Evolutionary conservation across 2,797 vertebrate genomes (phyloP).

Genomic region (Clarias platycephalus): DNA sequence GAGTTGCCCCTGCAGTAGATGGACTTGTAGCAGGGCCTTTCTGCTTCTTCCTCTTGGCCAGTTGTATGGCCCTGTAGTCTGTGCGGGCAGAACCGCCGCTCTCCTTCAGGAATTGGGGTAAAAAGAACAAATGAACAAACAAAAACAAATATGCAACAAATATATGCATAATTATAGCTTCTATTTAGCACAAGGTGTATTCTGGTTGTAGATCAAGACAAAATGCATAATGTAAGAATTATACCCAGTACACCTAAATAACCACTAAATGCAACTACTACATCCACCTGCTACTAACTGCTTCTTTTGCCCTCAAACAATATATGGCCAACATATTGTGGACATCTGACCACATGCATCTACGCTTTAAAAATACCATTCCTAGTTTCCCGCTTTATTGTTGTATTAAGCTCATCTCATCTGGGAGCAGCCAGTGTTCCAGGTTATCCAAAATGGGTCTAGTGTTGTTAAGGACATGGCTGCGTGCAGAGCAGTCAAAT

Average conservation of each 20-base stretch:
- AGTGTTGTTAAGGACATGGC: neutral
- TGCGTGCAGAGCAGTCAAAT: neutral
- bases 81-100: conserved; percentile 92
- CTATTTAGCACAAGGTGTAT: neutral
- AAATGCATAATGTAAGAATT: neutral
- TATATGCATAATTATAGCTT: neutral
- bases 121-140: neutral
- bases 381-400: neutral
- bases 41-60: conserved; percentile 92
- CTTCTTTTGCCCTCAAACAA: neutral
- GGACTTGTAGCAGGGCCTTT: conserved; percentile 69
- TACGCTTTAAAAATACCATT: neutral
- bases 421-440: neutral
- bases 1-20: conserved; percentile 70
- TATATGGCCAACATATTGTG: neutral
- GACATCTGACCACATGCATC: neutral
- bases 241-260: neutral
- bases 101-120: conserved; percentile 72
- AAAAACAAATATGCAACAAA: too few relatives aligned
- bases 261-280: too few relatives aligned
- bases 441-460: neutral
- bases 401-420: neutral
- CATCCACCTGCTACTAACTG: neutral
- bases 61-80: conserved; percentile 93
- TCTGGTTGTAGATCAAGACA: neutral